Percentiles rank a stretch among this genome's conserved stretches.
Evolutionary conservation across 2,113 vertebrate species (phyloP).

Genomic region (Halichoeres trimaculatus): DNA sequence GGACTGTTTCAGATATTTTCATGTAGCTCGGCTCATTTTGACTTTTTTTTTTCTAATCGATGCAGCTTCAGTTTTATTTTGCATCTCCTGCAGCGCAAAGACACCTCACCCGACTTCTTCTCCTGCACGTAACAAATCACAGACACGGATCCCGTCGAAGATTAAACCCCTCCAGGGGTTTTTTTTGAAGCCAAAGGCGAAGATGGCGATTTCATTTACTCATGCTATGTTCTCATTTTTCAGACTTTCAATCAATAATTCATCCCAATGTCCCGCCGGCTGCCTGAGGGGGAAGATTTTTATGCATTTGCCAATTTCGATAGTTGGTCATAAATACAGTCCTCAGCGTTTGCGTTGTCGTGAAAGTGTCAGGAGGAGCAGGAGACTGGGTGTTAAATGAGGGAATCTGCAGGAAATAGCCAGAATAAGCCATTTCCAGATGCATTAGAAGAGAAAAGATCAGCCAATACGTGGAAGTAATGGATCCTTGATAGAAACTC

Average conservation of each 20-base stretch:
- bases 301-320: conserved; percentile 57
- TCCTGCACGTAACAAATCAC: conserved; percentile 39
- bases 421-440: conserved; percentile 62
- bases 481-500: conserved; percentile 45
- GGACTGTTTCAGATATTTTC: conserved; percentile 47
- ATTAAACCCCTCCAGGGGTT: conserved; percentile 29
- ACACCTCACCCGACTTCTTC: not conserved
- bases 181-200: conserved; percentile 41
- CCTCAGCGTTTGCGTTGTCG: conserved; percentile 44
- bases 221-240: conserved; percentile 47
- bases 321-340: conserved; percentile 57
- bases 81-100: not conserved
- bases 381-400: conserved; percentile 41
- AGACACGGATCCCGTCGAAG: conserved; percentile 19
- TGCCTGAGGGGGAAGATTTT: conserved; percentile 16
- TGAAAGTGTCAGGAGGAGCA: conserved; percentile 52
- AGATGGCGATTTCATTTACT: conserved; percentile 62
- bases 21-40: conserved; percentile 57
- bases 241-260: conserved; percentile 71
- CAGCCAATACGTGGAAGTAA: conserved; percentile 21
- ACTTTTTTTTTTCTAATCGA: conserved; percentile 18
- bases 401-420: conserved; percentile 40
- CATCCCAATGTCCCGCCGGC: conserved; percentile 64
- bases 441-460: conserved; percentile 33
- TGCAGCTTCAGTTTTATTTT: conserved; percentile 29